Percentiles rank a stretch among this genome's conserved stretches.
These are phyloP conservation scores for Oryzias javanicus DNA, from an alignment of 2,113 vertebrate species.

Conservation along the genomic window DNA sequence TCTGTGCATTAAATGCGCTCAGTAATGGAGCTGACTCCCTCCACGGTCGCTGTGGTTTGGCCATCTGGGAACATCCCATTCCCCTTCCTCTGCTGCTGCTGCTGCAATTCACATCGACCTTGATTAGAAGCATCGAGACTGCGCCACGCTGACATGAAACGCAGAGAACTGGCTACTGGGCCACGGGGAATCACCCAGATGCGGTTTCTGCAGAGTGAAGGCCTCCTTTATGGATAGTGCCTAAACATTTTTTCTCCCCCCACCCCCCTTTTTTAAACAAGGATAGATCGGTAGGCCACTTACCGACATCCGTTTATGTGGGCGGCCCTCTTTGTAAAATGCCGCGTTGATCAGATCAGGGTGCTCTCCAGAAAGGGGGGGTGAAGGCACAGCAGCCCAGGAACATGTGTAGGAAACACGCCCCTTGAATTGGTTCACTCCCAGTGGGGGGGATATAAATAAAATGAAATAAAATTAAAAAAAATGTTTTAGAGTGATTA, in stretches of 20 bases:
- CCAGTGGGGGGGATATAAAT: neutral
- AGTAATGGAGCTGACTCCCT: slow-evolving; percentile 15
- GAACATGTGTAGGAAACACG: slow-evolving; percentile 66
- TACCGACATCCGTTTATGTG: slow-evolving; percentile 58
- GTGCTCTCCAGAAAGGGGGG: slow-evolving; percentile 55
- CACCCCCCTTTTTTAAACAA: neutral
- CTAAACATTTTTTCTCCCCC: neutral
- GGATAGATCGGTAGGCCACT: slow-evolving; percentile 30
- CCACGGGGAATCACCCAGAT: slow-evolving; percentile 42
- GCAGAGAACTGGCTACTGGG: slow-evolving; percentile 43
- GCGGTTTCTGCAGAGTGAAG: slow-evolving; percentile 26
- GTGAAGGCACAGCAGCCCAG: slow-evolving; percentile 69
- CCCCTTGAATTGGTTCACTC: slow-evolving; percentile 31
- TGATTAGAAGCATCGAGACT: slow-evolving; percentile 63
- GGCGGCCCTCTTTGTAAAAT: slow-evolving; percentile 31
- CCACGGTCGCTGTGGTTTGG: neutral
- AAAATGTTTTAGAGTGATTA: no score
- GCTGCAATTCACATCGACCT: slow-evolving; percentile 66
- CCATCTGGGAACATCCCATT: slow-evolving; percentile 21
- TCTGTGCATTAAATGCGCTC: slow-evolving; percentile 8
- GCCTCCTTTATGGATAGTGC: slow-evolving; percentile 25
- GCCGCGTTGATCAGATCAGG: slow-evolving; percentile 54
- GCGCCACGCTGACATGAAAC: slow-evolving; percentile 65
- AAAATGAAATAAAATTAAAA: neutral
- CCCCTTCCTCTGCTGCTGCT: slow-evolving; percentile 3